These are phyloP conservation scores for Malurus cyaneus DNA, from an alignment of 2,113 vertebrate genomes.

Conservation along the genomic window DNA sequence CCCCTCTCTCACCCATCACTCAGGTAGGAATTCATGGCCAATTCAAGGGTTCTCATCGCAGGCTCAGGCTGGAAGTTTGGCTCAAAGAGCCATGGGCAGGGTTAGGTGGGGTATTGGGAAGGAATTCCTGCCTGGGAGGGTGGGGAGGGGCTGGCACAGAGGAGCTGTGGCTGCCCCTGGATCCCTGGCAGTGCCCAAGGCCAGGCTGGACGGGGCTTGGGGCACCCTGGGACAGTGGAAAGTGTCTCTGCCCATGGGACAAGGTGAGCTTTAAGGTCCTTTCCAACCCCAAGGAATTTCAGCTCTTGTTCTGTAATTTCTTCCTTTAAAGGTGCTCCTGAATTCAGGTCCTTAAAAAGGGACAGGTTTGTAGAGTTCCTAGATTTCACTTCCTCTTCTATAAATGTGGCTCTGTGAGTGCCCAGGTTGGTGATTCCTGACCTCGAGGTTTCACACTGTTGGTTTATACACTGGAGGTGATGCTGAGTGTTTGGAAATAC, in stretches of 20 bases:
- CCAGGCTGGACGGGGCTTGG: neutral
- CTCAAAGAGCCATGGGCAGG: neutral
- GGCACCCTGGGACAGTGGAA: neutral
- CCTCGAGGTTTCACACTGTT: neutral
- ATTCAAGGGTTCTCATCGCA: accelerated
- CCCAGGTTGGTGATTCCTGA: neutral
- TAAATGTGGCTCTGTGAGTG: neutral
- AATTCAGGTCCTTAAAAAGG: neutral
- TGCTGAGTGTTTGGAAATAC: neutral
- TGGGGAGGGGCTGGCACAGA: neutral
- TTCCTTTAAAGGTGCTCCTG: neutral
- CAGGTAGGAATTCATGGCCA: slow-evolving; percentile 74
- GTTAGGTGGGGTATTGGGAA: neutral
- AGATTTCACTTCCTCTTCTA: neutral
- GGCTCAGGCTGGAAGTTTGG: neutral
- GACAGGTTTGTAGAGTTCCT: neutral
- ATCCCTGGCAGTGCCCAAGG: neutral
- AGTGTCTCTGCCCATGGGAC: neutral
- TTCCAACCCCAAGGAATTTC: neutral
- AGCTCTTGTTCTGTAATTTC: neutral
- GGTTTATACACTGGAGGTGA: neutral
- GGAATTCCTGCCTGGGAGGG: neutral
- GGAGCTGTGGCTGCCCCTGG: neutral
- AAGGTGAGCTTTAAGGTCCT: neutral
- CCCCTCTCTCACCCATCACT: slow-evolving; percentile 85